Base-by-base conservation (phyloP, 2,888 invertebrate genomes). In the Thumatha senex region DNA sequence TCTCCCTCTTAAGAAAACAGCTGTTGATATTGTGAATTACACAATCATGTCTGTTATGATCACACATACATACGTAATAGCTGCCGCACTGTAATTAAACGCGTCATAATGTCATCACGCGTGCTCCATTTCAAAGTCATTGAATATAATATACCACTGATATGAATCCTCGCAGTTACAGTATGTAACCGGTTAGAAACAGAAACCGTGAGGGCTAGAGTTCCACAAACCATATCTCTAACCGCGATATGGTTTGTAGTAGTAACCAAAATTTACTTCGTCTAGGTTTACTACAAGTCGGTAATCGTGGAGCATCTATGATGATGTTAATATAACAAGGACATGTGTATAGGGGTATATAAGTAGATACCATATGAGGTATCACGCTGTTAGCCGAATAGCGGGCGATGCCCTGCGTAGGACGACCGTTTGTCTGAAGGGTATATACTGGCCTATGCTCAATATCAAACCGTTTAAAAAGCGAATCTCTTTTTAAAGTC, bases 391-490 rank as follows among this genome's bases (percentile, higher is more conserved):
- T 80, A 70, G 72, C 60, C 69, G 57, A 74, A 71, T 64, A 59
- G 67, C 77, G 82, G 82, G 69, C 84, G 79, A 76, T 78, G 84
- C 75, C 78, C 85, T 82, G 85, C 82, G 84, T 83, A 84, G 86
- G 86, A 57, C 63, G 84, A 78, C 79, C 82, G 84, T 83, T 80
- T 74, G 80, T 80, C 76, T 77, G 73, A 72, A 62, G 56, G 61
- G 60, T 54, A 62, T 31, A 59, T 59, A 69, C 67, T 60, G 60
- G 48, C 51, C 54, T 63, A 52, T 51, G 46, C 48, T 60, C 49
- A 33, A 58, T 60, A 56, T 47, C 47, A 54, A 33, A 40, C 38
- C 36, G 51, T 42, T 44, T 54, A 49, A 46, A 44, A 55, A 54
- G 7, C 48, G 34, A 42, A 40, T 8, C 14, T 34, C 34, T 14